Base-by-base conservation (phyloP, 64 coral and sea anemone species). In the Montipora capricornis region DNA sequence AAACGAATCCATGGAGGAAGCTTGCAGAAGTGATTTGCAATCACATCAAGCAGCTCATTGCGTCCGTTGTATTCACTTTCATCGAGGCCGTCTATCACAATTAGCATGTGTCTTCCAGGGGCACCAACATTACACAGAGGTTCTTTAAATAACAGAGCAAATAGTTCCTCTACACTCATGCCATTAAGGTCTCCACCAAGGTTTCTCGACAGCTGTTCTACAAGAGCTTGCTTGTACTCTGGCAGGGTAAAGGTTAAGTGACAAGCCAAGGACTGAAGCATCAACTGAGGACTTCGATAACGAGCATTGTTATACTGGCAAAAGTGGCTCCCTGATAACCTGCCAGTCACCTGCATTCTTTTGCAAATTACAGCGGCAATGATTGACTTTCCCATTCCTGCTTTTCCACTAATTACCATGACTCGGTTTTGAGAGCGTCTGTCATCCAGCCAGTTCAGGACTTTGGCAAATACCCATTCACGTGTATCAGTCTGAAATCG, bases 371-470 rank as follows among this genome's bases (percentile, higher is more conserved):
- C 53, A 22, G 89, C 89, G 22, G 94, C 80, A 15, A 95, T 45
- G 78, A 91, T 80, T 13, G 94, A 91, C 55, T 95, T 95, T 17
- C 94, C 94, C 24, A 95, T 49, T 6, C 94, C 94, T 46, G 94
- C 80, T 17, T 90, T 78, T 4, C 89, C 94, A 20, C 61, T 85
- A 22, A 91, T 20, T n/a, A 95, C 74, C 50, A 91, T 64, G 3
- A 92, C 69, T 8, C 70, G 85, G 22, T 82, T 84, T 49, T 55
- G 68, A 47, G 80, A 85, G 6, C 22, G 5, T 74, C 83, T 73
- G 60, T 48, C 20, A 29, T 92, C 26, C 49, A 92, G 67, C 46
- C 45, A 61, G 15, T 83, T 71, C 80, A 49, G 51, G 6, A 92
- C 16, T 61, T 76, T 64, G 17, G 51, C 44, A 37, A 92, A 47